Conservation (phyloP, 2,888 invertebrate genomes). For the Scrobipalpa costella region DNA sequence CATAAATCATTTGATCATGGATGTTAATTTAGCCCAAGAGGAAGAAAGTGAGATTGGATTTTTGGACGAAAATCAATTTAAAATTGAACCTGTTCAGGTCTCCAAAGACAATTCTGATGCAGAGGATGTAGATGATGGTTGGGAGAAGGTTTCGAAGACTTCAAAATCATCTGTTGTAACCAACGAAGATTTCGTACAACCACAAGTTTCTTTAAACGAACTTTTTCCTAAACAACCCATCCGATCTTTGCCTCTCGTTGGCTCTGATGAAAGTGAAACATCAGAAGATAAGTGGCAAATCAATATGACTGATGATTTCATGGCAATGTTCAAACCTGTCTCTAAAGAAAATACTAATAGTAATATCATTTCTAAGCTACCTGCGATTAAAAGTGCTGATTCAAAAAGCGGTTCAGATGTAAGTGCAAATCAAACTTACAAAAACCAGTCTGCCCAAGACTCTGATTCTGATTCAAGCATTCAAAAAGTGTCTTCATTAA, state of each 20-base stretch:
- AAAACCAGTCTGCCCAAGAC: not conserved
- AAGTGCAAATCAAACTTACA: conserved; percentile 7
- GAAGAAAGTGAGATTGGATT: conserved; percentile 51
- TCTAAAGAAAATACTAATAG: not conserved
- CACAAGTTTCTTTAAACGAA: conserved; percentile 30
- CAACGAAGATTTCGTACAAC: conserved; percentile 15
- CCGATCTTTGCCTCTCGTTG: conserved; percentile 56
- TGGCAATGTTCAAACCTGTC: conserved; percentile 34
- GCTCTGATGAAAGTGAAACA: conserved; percentile 47
- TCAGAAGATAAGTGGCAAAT: conserved; percentile 52
- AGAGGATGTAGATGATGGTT: conserved; percentile 25
- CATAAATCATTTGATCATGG: conserved; percentile 75
- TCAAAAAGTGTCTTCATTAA: conserved; percentile 18
- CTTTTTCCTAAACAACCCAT: conserved; percentile 43
- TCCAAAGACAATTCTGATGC: not conserved
- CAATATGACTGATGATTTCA: conserved; percentile 43
- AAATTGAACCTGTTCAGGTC: conserved; percentile 29
- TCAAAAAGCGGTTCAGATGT: not conserved
- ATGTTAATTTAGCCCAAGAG: conserved; percentile 69
- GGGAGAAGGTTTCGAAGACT: conserved; percentile 33
- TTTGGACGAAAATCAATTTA: conserved; percentile 45
- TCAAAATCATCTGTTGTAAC: not conserved
- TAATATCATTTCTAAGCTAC: not conserved
- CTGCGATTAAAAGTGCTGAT: conserved; percentile 12
- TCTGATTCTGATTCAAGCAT: conserved; percentile 18